Evolutionary conservation across 2,113 vertebrate species (phyloP), one percentile per base, ranked within the genome.

Genomic region (Catagonus wagneri): DNA sequence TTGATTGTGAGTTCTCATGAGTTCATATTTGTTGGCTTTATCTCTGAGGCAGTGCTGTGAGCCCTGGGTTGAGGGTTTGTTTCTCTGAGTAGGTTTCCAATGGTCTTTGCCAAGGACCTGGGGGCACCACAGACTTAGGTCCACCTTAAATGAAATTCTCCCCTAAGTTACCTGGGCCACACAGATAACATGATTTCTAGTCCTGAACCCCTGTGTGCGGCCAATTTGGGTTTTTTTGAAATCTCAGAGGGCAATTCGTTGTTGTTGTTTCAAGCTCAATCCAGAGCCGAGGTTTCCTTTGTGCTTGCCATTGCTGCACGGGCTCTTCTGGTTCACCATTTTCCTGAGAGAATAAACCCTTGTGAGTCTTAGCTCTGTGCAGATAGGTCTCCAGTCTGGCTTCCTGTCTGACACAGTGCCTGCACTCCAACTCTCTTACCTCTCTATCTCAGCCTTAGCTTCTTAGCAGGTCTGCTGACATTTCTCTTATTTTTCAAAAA

Each of bases 21-120:
- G 16, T 58, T 91, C 54, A 54, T 44, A 34, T 71, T 72, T 83
- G 58, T 72, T 92, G 85, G 66, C 74, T 60, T 75, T 50, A 14
- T 69, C 32, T 89, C 81, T 29, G 25, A 88, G 14, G 17, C 52
- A 34, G 27, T 78, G 58, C 61, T 44, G 0, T 44, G n/a, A 86
- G 74, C 76, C 39, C 32, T 44, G 50, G 74, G 10, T 13, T 66
- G 83, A 89, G 76, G 27, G 19, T 83, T 85, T 92, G 22, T 89
- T 97, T 97, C 74, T 95, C n/a, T 74, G 75, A 15, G n/a, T 83
- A 11, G 27, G 63, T 95, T 93, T 93, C 56, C 22, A 78, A 1
- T 94, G 44, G 20, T 56, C 29, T 75, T 97, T 68, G 39, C n/a
- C 71, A 88, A 39, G 68, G 83, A 72, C 20, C 20, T 74, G 6